Base-by-base conservation (phyloP, 1,140 invertebrate species). In the Venustaconcha ellipsiformis region DNA sequence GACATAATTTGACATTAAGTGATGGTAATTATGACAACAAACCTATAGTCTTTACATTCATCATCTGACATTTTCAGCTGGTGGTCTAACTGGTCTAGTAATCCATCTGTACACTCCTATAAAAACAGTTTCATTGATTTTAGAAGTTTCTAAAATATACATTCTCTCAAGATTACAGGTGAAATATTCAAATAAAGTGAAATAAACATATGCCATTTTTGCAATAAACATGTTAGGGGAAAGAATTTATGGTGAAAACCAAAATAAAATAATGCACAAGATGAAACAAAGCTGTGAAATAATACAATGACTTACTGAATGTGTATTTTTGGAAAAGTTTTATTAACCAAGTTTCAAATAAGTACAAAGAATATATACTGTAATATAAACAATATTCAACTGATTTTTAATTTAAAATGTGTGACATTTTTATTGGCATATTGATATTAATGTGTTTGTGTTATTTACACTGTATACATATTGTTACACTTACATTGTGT, bases 21-120 rank as follows among this genome's bases (percentile, higher is more conserved):
- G 37, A 48, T 48, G 37, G 37, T 48, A 48, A 48, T 48, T 8
- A 48, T 8, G 37, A 48, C 37, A 48, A 48, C 72, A 26, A 70
- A 83, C 87, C 93, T 95, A 88, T 99, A 99, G 86, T 98, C 95
- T 76, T 94, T 94, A 92, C 89, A 90, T 91, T 99, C 97, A 70
- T 94, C 93, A 88, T 98, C 95, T 12, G 96, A 95, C 67, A 94
- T 92, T 84, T 93, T 92, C 70, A 99, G 91, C 89, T 99, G 95
- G 70, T 96, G 93, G 86, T 99, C 96, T 92, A 99, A 94, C 56
- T 96, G 92, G 87, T 97, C 94, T 76, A 99, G 91, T 70, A 99
- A 91, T 70, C 94, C 94, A 90, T 99, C 97, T 5, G 97, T 96
- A 88, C 98, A 99, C 90, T 99, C 97, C 91, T 91, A 76, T 23